A percentile compares a stretch with the other conserved stretches of the same genome.
Conservation (phyloP, 2,888 invertebrate genomes). For the Ferrisia virgata region DNA sequence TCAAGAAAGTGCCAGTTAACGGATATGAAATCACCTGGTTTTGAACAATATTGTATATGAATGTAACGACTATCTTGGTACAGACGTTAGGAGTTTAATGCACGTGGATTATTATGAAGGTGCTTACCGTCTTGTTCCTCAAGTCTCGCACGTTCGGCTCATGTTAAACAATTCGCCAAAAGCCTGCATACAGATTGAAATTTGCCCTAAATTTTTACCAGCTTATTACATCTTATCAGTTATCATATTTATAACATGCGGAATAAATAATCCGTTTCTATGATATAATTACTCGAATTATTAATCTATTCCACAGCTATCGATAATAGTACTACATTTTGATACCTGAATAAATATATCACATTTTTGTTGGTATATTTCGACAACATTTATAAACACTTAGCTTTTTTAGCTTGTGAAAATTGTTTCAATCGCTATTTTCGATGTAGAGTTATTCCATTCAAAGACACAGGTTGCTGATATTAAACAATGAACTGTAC, state of each 20-base stretch:
- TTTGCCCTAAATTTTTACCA: background rate
- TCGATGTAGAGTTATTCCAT: background rate
- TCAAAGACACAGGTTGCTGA: background rate
- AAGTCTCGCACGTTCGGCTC: background rate
- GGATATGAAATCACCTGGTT: slow-evolving; percentile 40
- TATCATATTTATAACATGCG: too few species aligned
- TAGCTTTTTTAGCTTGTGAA: too few species aligned
- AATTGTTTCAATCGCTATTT: background rate
- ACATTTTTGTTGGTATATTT: too few species aligned
- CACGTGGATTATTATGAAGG: slow-evolving; percentile 7
- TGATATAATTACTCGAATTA: too few species aligned
- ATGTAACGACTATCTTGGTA: slow-evolving; percentile 17
- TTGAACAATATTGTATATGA: slow-evolving; percentile 28
- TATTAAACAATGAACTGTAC: background rate
- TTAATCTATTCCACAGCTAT: too few species aligned
- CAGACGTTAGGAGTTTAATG: slow-evolving; percentile 27
- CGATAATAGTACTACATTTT: too few species aligned
- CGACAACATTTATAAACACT: too few species aligned
- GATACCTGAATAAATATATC: too few species aligned
- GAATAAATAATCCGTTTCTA: too few species aligned
- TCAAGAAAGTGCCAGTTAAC: slow-evolving; percentile 35
- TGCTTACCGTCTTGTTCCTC: background rate
- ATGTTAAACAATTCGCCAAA: background rate
- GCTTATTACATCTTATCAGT: background rate
- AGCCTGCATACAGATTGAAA: too few species aligned